Conservation (phyloP, 2,113 vertebrate genomes). For the Nannobrachium achirus region DNA sequence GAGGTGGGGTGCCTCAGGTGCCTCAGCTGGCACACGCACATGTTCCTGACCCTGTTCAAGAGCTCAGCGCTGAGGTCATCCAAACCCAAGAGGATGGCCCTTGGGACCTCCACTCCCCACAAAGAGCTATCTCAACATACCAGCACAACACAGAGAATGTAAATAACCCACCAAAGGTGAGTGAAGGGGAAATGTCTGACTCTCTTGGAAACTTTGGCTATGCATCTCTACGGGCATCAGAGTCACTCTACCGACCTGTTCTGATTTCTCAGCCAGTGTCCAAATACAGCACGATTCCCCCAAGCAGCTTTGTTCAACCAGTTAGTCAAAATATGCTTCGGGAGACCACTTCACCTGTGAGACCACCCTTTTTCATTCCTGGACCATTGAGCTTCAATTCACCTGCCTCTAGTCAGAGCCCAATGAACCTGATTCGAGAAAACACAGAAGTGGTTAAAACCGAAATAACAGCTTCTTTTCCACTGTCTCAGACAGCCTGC, state of each 20-base stretch:
- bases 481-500: slow-evolving; percentile 58
- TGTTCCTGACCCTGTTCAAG: slow-evolving; percentile 82
- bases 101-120: slow-evolving; percentile 66
- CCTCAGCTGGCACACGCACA: slow-evolving; percentile 92
- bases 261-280: slow-evolving; percentile 90
- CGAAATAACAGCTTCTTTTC: slow-evolving; percentile 63
- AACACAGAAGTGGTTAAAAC: slow-evolving; percentile 55
- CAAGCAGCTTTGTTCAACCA: slow-evolving; percentile 73
- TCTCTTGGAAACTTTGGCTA: slow-evolving; percentile 88
- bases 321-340: slow-evolving; percentile 75
- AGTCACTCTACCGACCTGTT: slow-evolving; percentile 87
- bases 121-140: slow-evolving; percentile 46
- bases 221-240: slow-evolving; percentile 87
- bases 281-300: slow-evolving; percentile 83
- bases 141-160: slow-evolving; percentile 88
- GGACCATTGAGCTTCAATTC: slow-evolving; percentile 64
- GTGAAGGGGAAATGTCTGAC: slow-evolving; percentile 79
- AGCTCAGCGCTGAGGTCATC: slow-evolving; percentile 83
- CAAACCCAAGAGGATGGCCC: slow-evolving; percentile 88
- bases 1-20: slow-evolving; percentile 60
- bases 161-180: slow-evolving; percentile 93
- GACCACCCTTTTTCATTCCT: slow-evolving; percentile 56
- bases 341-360: slow-evolving; percentile 58
- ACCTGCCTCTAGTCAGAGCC: slow-evolving; percentile 58
- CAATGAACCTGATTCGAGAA: slow-evolving; percentile 81